Evolutionary conservation across 2,113 vertebrate genomes (phyloP).

Genomic region (Muntiacus reevesi): DNA sequence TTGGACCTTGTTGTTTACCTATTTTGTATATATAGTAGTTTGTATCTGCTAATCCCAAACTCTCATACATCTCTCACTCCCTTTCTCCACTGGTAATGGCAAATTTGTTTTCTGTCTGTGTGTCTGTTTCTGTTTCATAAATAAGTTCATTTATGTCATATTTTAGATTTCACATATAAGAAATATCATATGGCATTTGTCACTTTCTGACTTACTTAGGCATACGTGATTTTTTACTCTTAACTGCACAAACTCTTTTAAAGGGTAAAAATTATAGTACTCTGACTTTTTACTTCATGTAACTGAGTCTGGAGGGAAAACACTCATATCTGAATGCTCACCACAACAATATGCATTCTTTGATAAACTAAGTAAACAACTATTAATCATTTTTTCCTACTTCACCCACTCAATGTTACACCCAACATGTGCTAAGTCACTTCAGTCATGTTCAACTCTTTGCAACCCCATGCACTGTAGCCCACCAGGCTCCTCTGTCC

Average conservation of each 20-base stretch:
- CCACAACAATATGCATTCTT: background rate
- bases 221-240: background rate
- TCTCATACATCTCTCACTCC: background rate
- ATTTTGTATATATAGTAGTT: background rate
- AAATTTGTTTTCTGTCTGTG: background rate
- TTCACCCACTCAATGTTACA: background rate
- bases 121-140: background rate
- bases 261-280: background rate
- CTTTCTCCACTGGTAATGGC: background rate
- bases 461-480: background rate
- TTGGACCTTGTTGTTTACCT: background rate
- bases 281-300: background rate
- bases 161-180: background rate
- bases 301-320: background rate
- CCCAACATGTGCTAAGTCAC: background rate
- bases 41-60: background rate
- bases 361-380: background rate
- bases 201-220: background rate
- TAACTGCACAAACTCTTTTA: background rate
- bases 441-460: background rate
- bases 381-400: background rate
- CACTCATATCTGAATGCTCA: slow-evolving; percentile 2
- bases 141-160: background rate
- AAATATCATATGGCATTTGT: background rate
- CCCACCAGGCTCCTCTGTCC: background rate